phyloP scores from a whole-genome alignment of 2,113 vertebrate species.

The Mesembrinibis cayennensis region DNA sequence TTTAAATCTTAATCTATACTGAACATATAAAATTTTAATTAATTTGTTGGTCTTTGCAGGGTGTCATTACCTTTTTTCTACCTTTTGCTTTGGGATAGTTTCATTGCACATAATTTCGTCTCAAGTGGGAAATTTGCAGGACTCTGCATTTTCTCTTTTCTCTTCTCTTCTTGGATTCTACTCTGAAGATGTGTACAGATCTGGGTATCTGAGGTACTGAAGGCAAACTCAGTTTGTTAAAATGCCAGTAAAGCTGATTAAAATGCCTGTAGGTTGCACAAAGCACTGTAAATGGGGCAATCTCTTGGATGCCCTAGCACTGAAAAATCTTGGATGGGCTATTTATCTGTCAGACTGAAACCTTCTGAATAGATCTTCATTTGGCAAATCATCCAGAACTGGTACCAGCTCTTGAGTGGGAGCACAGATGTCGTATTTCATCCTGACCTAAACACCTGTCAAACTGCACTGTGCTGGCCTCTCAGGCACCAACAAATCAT shows the following conservation, averaged over 20 bases:
- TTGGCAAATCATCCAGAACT: slow-evolving; percentile 15
- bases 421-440: slow-evolving; percentile 9
- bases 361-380: neutral
- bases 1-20: neutral
- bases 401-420: neutral
- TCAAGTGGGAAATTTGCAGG: neutral
- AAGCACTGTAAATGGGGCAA: neutral
- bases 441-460: slow-evolving; percentile 20
- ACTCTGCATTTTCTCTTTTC: neutral
- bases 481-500: slow-evolving; percentile 28
- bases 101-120: neutral
- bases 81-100: neutral
- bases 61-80: neutral
- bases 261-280: neutral
- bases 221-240: slow-evolving; percentile 11
- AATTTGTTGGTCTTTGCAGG: neutral
- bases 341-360: neutral
- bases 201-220: neutral
- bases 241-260: slow-evolving; percentile 12
- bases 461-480: neutral
- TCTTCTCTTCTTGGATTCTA: neutral
- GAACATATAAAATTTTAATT: neutral
- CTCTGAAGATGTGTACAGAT: neutral
- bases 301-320: neutral
- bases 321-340: neutral